Base-by-base conservation (phyloP, 2,797 vertebrate species). In the Crenuchus spilurus region DNA sequence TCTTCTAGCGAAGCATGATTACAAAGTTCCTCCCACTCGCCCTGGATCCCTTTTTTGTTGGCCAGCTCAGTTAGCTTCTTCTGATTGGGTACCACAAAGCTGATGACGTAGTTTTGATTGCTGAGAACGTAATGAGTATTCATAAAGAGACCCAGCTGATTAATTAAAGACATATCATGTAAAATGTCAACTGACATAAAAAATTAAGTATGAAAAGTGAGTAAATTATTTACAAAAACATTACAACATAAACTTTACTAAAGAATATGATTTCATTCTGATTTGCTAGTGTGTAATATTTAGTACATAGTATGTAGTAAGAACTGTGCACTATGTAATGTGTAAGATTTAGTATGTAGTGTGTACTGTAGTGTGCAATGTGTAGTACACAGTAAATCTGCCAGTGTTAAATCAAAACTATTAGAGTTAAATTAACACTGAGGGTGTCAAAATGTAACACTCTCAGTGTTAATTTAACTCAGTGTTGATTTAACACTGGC, bases 81-180 rank as follows among this genome's bases (percentile, higher is more conserved):
- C 85, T 95, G 94, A 74, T 96, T 96, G 30, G 95, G 94, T 81
- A 96, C 95, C 85, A 96, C 94, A 86, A 96, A 95, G 79, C 94
- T 94, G 85, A 96, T 94, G 81, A 96, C 90, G 0, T 94, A 96
- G 35, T 92, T 94, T 86, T 96, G 93, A 77, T 94, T 92, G 54
- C 95, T 96, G 76, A n/a, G n/a, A n/a, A n/a, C n/a, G n/a, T n/a
- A n/a, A n/a, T n/a, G n/a, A n/a, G n/a, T n/a, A n/a, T n/a, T n/a
- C n/a, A n/a, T n/a, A n/a, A n/a, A n/a, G n/a, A n/a, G n/a, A n/a
- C n/a, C n/a, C n/a, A n/a, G n/a, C n/a, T n/a, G n/a, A n/a, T n/a
- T n/a, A n/a, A n/a, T n/a, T n/a, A n/a, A n/a, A n/a, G n/a, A n/a
- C n/a, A n/a, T n/a, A n/a, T n/a, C n/a, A n/a, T n/a, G n/a, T n/a